These are phyloP conservation scores for Taxidea taxus DNA, from an alignment of 2,113 vertebrate species.

Conservation along the genomic window DNA sequence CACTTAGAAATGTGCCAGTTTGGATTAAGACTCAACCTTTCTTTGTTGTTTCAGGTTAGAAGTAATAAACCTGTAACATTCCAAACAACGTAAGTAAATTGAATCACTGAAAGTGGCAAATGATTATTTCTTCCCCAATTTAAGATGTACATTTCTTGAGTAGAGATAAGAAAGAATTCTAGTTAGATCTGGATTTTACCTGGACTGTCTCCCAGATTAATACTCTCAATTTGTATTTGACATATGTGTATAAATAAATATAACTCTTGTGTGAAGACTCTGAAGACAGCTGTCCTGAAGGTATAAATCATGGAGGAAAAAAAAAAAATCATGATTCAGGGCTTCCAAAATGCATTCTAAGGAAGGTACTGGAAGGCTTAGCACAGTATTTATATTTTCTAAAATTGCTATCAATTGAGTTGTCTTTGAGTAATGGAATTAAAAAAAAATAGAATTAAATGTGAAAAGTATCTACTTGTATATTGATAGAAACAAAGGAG, in stretches of 20 bases:
- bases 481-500: neutral
- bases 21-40: neutral
- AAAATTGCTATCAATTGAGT: neutral
- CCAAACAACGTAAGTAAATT: neutral
- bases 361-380: neutral
- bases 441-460: neutral
- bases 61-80: neutral
- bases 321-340: neutral
- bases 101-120: neutral
- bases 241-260: neutral
- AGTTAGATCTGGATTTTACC: neutral
- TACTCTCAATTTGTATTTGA: neutral
- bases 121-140: neutral
- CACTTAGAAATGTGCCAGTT: neutral
- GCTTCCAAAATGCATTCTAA: neutral
- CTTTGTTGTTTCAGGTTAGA: neutral
- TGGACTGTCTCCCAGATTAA: neutral
- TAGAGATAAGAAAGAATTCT: neutral
- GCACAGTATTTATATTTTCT: neutral
- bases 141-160: neutral
- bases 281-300: neutral
- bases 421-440: neutral
- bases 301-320: neutral
- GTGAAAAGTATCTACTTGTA: neutral
- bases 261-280: neutral